Evolutionary conservation across 2,888 invertebrate genomes (phyloP).

Genomic region (Pegoplata infirma): DNA sequence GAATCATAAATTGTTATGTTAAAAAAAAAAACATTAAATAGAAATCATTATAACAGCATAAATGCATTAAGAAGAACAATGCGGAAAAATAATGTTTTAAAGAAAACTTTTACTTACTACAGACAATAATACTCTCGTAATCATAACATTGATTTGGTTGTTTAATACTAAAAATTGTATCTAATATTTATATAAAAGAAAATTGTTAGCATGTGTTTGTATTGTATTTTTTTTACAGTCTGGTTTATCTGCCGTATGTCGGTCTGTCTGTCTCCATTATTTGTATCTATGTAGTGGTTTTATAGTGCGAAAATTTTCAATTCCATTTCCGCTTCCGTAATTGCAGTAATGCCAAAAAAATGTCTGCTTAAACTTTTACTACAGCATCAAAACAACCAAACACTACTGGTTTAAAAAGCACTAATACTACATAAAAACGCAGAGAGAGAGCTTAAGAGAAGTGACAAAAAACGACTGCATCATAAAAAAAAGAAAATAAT

Average conservation of each 20-base stretch:
- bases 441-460: no score
- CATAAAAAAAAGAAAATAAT: not conserved
- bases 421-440: not conserved
- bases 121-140: no score
- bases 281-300: not conserved
- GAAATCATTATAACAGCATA: not conserved
- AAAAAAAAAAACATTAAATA: no score
- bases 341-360: not conserved
- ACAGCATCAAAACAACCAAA: not conserved
- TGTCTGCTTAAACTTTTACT: not conserved
- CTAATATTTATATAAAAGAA: not conserved
- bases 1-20: no score
- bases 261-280: not conserved
- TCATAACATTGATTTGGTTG: not conserved
- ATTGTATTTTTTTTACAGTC: not conserved
- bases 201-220: not conserved
- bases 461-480: not conserved
- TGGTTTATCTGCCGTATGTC: not conserved
- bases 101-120: not conserved
- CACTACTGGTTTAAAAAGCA: not conserved
- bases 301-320: slow-evolving; percentile 68
- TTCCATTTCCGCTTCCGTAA: slow-evolving; percentile 67
- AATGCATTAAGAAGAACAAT: not conserved
- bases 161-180: not conserved
- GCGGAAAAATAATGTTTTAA: not conserved